Evolutionary conservation across 2,113 vertebrate species (phyloP).

Genomic region (Campylomormyrus numenius): DNA sequence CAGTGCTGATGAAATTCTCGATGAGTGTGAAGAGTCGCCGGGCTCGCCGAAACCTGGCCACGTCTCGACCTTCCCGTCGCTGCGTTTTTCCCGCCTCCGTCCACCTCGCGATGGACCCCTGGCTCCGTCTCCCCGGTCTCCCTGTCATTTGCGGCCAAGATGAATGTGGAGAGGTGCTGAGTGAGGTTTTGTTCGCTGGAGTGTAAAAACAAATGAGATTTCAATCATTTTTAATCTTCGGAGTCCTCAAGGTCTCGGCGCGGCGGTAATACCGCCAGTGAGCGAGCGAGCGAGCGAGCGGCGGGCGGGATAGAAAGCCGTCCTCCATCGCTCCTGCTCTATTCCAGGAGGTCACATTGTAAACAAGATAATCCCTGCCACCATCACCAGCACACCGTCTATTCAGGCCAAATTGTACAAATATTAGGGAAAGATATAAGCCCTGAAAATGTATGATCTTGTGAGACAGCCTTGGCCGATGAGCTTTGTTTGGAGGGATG

Average conservation of each 20-base stretch:
- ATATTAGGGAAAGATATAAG: constrained; percentile 14
- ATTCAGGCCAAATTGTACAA: background rate
- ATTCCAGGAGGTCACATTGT: constrained; percentile 39
- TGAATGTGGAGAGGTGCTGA: background rate
- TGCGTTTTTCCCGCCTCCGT: too few relatives aligned
- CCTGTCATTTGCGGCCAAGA: background rate
- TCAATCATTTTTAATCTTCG: constrained; percentile 62
- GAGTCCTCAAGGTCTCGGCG: constrained; percentile 51
- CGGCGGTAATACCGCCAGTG: constrained; percentile 34
- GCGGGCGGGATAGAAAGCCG: constrained; percentile 35
- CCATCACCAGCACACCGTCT: constrained; percentile 17
- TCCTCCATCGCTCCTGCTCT: constrained; percentile 51
- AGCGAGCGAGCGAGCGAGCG: background rate
- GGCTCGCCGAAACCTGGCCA: background rate
- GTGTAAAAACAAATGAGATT: constrained; percentile 53
- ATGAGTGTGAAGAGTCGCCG: background rate
- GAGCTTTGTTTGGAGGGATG: background rate
- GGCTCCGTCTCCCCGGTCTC: background rate
- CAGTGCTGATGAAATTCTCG: background rate
- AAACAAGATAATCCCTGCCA: constrained; percentile 45
- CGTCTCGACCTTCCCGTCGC: background rate
- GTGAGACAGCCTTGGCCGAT: background rate
- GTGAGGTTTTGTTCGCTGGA: constrained; percentile 1
- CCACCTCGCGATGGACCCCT: background rate
- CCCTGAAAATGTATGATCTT: background rate